Conservation (phyloP, 2,113 vertebrate genomes). For the Buteo buteo region DNA sequence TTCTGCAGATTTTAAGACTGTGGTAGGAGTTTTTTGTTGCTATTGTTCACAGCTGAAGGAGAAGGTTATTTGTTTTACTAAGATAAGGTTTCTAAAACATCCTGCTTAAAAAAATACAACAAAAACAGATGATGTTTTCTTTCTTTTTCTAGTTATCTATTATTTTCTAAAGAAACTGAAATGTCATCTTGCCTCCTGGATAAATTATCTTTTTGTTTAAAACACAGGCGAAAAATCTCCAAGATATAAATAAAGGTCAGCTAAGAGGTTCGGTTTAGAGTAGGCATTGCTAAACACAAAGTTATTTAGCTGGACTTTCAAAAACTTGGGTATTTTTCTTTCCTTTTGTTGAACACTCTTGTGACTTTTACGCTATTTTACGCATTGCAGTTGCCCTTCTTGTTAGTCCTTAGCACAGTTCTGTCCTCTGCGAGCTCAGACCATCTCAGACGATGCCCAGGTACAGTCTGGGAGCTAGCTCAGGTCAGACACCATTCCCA, state of each 20-base stretch:
- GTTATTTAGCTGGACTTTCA: neutral
- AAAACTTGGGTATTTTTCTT: neutral
- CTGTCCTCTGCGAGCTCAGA: neutral
- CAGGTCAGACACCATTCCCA: neutral
- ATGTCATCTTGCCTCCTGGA: slow-evolving; percentile 55
- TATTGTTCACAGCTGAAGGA: slow-evolving; percentile 56
- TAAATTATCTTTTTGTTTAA: slow-evolving; percentile 55
- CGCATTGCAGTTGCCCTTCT: neutral
- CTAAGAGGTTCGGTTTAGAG: neutral
- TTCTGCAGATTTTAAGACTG: slow-evolving; percentile 5
- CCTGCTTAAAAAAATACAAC: neutral
- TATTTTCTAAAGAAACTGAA: slow-evolving; percentile 54
- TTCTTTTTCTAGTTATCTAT: slow-evolving; percentile 43
- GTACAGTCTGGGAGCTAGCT: neutral
- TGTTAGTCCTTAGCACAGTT: neutral
- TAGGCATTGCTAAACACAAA: neutral
- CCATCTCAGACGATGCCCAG: neutral
- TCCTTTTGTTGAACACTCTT: neutral
- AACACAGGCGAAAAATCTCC: neutral
- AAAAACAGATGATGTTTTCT: slow-evolving; percentile 38
- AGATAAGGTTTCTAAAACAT: slow-evolving; percentile 63
- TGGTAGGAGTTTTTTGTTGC: slow-evolving; percentile 2
- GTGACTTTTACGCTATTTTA: neutral
- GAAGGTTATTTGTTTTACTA: slow-evolving; percentile 67
- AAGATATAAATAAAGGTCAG: slow-evolving; percentile 47